These are phyloP conservation scores for Nannoperca australis DNA, from an alignment of 2,797 vertebrate species.

Conservation along the genomic window DNA sequence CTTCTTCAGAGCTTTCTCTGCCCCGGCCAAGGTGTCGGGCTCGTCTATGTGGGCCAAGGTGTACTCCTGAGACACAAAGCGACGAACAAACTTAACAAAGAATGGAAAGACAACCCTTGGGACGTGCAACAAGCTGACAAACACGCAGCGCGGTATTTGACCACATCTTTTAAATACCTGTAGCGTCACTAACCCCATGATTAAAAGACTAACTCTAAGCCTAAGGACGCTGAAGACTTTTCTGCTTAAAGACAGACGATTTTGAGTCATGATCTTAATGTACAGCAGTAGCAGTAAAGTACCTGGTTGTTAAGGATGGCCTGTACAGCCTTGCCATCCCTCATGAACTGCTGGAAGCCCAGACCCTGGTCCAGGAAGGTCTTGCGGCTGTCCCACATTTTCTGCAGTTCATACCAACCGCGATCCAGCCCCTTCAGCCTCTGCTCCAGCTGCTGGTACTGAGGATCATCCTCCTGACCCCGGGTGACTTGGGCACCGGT, in stretches of 20 bases:
- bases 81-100: not conserved
- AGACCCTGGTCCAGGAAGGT: slow-evolving; percentile 89
- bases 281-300: slow-evolving; percentile 9
- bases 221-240: not conserved
- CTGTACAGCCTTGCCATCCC: slow-evolving; percentile 92
- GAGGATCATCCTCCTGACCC: slow-evolving; percentile 90
- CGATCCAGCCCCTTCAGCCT: slow-evolving; percentile 89
- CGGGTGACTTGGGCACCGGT: slow-evolving; percentile 86
- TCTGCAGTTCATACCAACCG: slow-evolving; percentile 91
- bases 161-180: slow-evolving; percentile 49
- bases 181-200: slow-evolving; percentile 31
- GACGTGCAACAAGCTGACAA: slow-evolving; percentile 14
- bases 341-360: slow-evolving; percentile 95
- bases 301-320: slow-evolving; percentile 96
- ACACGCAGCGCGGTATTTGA: slow-evolving; percentile 15
- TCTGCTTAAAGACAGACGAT: not conserved
- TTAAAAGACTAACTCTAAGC: slow-evolving; percentile 13
- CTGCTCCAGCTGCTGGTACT: slow-evolving; percentile 92
- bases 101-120: not conserved
- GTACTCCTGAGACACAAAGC: slow-evolving; percentile 89
- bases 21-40: slow-evolving; percentile 90
- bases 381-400: slow-evolving; percentile 93
- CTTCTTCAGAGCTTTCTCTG: slow-evolving; percentile 90
- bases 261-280: not conserved
- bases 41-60: slow-evolving; percentile 91